phyloP scores from a whole-genome alignment of 2,113 vertebrate genomes.

The Dryoscopus gambensis region DNA sequence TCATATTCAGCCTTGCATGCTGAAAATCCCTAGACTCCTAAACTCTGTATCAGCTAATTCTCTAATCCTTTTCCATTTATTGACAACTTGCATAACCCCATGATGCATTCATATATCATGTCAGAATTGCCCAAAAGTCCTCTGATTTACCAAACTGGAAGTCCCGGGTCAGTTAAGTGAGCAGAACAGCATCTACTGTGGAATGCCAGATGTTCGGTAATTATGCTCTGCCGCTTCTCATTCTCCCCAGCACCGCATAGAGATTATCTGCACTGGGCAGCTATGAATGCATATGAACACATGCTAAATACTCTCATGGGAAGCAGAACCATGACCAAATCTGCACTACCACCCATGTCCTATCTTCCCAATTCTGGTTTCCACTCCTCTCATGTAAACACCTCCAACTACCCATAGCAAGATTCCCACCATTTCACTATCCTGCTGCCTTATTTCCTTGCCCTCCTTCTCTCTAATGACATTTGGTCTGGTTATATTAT shows the following conservation, averaged over 20 bases:
- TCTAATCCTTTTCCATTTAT: not conserved
- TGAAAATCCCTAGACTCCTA: not conserved
- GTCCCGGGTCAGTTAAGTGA: not conserved
- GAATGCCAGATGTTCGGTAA: not conserved
- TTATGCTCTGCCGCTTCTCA: not conserved
- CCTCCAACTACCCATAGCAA: not conserved
- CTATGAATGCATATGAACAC: not conserved
- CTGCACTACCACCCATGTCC: not conserved
- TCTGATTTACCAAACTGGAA: not conserved
- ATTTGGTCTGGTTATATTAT: not conserved
- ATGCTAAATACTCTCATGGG: not conserved
- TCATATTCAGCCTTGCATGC: not conserved
- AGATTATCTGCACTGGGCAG: not conserved
- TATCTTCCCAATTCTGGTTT: not conserved
- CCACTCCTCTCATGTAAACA: not conserved
- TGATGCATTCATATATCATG: not conserved
- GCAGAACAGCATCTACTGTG: not conserved
- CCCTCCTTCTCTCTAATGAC: not conserved
- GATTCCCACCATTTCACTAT: not conserved
- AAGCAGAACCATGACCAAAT: not conserved
- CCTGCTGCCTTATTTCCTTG: not conserved
- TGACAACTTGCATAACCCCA: not conserved
- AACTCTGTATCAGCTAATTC: not conserved
- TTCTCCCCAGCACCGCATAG: not conserved
- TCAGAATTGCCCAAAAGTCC: not conserved